Percentiles rank a stretch among this genome's conserved stretches.
These are phyloP conservation scores for Ophion obscuratus DNA, from an alignment of 2,888 invertebrate genomes.

Conservation along the genomic window DNA sequence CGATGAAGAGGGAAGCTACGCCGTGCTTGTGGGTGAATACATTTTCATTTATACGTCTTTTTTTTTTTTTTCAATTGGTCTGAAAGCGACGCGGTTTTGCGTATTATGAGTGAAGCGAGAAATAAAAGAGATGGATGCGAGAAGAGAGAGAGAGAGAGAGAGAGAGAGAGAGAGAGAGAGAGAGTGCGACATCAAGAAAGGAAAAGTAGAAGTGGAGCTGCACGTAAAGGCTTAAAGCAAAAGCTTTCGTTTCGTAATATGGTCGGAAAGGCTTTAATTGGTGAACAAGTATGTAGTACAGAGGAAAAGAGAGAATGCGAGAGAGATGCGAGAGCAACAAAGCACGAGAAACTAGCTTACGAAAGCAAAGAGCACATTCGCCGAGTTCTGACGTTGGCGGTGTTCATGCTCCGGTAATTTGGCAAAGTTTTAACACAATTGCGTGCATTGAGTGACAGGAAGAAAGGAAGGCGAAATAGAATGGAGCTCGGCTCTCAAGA, in stretches of 20 bases:
- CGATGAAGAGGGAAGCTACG: background rate
- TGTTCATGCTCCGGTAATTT: conserved; percentile 53
- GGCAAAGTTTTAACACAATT: conserved; percentile 42
- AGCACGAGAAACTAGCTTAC: conserved; percentile 58
- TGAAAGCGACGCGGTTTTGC: conserved; percentile 12
- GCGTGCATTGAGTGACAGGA: conserved; percentile 27
- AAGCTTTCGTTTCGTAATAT: conserved; percentile 48
- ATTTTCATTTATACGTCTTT: conserved; percentile 10
- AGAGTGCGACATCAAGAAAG: background rate
- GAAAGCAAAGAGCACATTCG: conserved; percentile 47
- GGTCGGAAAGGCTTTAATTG: conserved; percentile 68
- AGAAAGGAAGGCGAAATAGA: background rate
- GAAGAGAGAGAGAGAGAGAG: background rate
- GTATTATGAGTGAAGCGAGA: background rate
- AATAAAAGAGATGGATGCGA: background rate
- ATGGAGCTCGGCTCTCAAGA: conserved; percentile 4
- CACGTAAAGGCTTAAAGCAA: conserved; percentile 7
- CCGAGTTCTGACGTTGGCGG: conserved; percentile 11
- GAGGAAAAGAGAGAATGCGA: background rate
- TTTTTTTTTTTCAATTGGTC: background rate
- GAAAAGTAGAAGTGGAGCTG: background rate
- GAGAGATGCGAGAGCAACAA: conserved; percentile 29
- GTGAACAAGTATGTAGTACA: conserved; percentile 53
- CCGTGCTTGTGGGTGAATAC: conserved; percentile 4
- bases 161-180: background rate